Evolutionary conservation across 2,113 vertebrate species (phyloP), one percentile per base, ranked within the genome.

Genomic region (Sphyrna mokarran): DNA sequence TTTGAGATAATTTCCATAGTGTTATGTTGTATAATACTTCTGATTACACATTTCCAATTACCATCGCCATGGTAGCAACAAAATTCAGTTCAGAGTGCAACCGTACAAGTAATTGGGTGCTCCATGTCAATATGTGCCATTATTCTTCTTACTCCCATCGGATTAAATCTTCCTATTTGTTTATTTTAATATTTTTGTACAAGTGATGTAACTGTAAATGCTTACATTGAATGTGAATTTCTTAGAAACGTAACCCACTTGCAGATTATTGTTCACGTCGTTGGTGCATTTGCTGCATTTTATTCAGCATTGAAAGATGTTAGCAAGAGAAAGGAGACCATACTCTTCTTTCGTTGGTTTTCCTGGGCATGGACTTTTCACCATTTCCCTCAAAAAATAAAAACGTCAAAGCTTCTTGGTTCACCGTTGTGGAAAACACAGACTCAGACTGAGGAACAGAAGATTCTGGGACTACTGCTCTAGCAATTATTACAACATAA

Each of bases 1-100:
- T n/a, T 93, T 20, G 61, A 93, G 61, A 93, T 93, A 93, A 93
- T 93, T 93, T 37, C 89, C 89, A 93, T 93, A 23, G 89, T 93
- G 61, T n/a, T 22, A 37, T 40, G 40, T 18, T 93, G 7, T 68
- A 16, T 91, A 54, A 87, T 89, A 58, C 86, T 61, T 58, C 48
- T 89, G 86, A 89, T 89, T 89, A 66, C 89, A 93, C 29, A 66
- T 14, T 93, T 93, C 61, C 89, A 93, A 93, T 93, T 37, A 37
- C 61, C 58, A 66, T 91, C 89, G 66, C 89, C 89, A 93, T 93
- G 63, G 89, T 37, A 93, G 89, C 89, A 93, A 93, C 63, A 22
- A 93, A 83, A 93, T 9, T 66, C 61, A 20, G n/a, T 93, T 68
- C 61, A 93, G 22, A 93, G 33, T 66, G 16, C 87, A 91, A 48